phyloP scores from a whole-genome alignment of 2,113 vertebrate genomes.

The Siniperca chuatsi region DNA sequence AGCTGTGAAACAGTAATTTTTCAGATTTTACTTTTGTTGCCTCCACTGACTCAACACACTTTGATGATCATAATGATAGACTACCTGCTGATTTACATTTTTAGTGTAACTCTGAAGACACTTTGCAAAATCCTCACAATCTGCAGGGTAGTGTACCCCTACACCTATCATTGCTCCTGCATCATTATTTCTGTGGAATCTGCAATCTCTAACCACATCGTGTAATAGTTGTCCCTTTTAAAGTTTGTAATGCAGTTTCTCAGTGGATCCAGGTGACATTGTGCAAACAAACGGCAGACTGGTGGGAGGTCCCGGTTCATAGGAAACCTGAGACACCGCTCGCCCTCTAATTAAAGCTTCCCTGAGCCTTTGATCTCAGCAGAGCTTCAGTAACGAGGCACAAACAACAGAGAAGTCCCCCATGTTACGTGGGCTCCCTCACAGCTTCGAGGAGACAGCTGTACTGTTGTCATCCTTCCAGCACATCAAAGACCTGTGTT shows the following conservation, averaged over 20 bases:
- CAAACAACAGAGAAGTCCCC: slow-evolving; percentile 70
- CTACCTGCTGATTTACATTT: slow-evolving; percentile 10
- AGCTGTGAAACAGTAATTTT: slow-evolving; percentile 52
- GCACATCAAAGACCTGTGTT: slow-evolving; percentile 67
- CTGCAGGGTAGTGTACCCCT: not conserved
- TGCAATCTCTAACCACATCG: not conserved
- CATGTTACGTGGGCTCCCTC: slow-evolving; percentile 46
- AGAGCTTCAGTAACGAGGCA: slow-evolving; percentile 68
- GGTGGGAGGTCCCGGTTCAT: slow-evolving; percentile 70
- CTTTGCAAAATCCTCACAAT: not conserved
- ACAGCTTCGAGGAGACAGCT: slow-evolving; percentile 65
- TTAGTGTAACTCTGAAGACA: not conserved
- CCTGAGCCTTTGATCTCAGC: slow-evolving; percentile 76
- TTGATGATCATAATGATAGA: slow-evolving; percentile 40
- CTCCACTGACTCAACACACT: slow-evolving; percentile 7
- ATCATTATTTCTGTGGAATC: slow-evolving; percentile 22
- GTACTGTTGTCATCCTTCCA: slow-evolving; percentile 68
- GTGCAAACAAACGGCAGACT: slow-evolving; percentile 56
- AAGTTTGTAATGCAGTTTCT: slow-evolving; percentile 20
- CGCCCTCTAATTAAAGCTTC: slow-evolving; percentile 78
- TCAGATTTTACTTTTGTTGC: slow-evolving; percentile 5
- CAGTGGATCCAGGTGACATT: slow-evolving; percentile 63
- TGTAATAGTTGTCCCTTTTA: slow-evolving; percentile 26
- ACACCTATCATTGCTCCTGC: not conserved
- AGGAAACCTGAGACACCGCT: slow-evolving; percentile 63